Base-by-base conservation (phyloP, 2,888 invertebrate species). In the Peribatodes rhomboidaria region DNA sequence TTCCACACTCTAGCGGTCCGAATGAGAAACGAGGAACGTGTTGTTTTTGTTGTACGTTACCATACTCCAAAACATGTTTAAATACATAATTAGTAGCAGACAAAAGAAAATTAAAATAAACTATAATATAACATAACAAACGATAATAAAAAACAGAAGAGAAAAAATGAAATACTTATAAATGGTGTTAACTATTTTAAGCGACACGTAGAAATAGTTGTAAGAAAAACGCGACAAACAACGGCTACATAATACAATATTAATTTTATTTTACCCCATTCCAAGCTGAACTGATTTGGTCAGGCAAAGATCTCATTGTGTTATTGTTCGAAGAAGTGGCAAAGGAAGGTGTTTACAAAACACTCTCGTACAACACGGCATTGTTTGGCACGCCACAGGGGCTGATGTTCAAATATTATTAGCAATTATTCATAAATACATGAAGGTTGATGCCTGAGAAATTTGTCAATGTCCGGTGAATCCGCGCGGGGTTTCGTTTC, bases 391-490 rank as follows among this genome's bases (percentile, higher is more conserved):
- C 70, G 70, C 71, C 68, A 68, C 71, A 72, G 78, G 77, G 76
- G 73, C 76, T 61, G 73, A 80, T 82, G 82, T 83, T 82, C 84
- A 86, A 85, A 89, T 68, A 88, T 56, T 65, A 64, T 64, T 55
- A 42, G 20, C n/a, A 14, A 33, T 50, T 44, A 53, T 60, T 39
- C 56, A 56, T 65, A 60, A 44, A 60, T 56, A 56, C 47, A 42
- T 59, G 64, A 78, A 74, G 73, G 76, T 80, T 79, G 75, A 76
- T 76, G 71, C 80, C 83, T 83, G 85, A 20, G 46, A 55, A 84
- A 84, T 82, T 79, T 74, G 76, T 78, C 80, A 81, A 88, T 88
- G 89, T 88, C 88, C 89, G 88, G 85, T 85, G 85, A 74, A 85
- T 86, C 84, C 78, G 54, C 63, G 68, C 52, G 75, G 71, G 64